These are phyloP conservation scores for Philopedon plagiatum DNA, from an alignment of 2,888 invertebrate species.

Conservation along the genomic window DNA sequence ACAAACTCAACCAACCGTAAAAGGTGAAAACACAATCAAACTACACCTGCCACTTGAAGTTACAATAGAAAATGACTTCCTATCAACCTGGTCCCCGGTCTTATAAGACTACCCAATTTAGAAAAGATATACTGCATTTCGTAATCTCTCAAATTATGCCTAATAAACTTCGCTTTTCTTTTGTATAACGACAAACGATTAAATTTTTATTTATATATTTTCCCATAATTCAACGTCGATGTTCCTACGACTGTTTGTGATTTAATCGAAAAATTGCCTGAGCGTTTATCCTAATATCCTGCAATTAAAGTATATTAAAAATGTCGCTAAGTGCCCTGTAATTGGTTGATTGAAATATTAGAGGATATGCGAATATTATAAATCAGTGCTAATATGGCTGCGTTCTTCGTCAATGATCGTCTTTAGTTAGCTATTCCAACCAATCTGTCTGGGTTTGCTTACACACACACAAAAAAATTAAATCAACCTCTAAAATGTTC, in stretches of 20 bases:
- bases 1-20: conserved; percentile 7
- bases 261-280: conserved; percentile 18
- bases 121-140: conserved; percentile 28
- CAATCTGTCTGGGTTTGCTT: too few species aligned
- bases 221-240: conserved; percentile 28
- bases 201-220: conserved; percentile 38
- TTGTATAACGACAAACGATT: conserved; percentile 28
- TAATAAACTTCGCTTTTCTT: conserved; percentile 23
- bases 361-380: too few species aligned
- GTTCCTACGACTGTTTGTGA: conserved; percentile 30
- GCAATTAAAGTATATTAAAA: conserved; percentile 1
- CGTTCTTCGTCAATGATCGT: too few species aligned
- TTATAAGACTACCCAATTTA: conserved; percentile 27
- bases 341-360: conserved; percentile 4
- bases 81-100: not conserved
- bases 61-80: conserved; percentile 31
- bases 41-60: conserved; percentile 26
- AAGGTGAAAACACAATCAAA: conserved; percentile 4
- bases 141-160: conserved; percentile 39
- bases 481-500: too few species aligned
- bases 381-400: too few species aligned
- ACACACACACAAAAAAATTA: too few species aligned
- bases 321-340: not conserved
- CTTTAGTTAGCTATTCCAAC: too few species aligned
- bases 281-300: conserved; percentile 4